Conservation (phyloP, 2,797 vertebrate genomes). For the Falco cherrug region DNA sequence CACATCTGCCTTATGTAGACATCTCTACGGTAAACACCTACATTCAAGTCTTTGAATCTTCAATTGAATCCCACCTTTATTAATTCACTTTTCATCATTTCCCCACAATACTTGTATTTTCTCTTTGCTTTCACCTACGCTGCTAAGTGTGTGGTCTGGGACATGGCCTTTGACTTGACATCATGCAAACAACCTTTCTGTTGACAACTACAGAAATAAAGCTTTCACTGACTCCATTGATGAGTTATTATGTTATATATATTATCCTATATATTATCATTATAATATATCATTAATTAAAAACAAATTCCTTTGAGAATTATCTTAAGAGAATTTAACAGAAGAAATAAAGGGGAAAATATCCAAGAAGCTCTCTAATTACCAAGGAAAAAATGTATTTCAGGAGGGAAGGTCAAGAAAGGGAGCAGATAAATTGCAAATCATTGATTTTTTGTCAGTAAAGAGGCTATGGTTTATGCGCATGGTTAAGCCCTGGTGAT, state of each 20-base stretch:
- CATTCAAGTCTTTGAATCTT: background rate
- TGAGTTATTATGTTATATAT: background rate
- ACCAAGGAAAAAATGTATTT: background rate
- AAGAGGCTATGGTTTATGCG: background rate
- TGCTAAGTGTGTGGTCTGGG: background rate
- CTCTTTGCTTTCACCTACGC: background rate
- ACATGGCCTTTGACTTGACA: background rate
- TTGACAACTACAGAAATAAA: background rate
- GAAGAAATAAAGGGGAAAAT: background rate
- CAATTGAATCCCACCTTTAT: background rate
- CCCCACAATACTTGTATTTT: background rate
- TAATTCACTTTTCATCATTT: background rate
- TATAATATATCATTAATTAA: background rate
- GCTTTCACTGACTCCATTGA: background rate
- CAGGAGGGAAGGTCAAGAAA: background rate
- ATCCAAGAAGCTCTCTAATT: background rate
- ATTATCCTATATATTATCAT: no score
- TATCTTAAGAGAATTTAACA: background rate
- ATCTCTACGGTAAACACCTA: background rate
- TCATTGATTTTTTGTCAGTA: background rate
- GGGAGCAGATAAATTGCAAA: background rate
- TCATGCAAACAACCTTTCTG: background rate
- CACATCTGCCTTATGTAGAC: background rate
- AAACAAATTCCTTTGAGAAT: background rate
- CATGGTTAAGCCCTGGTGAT: background rate